A percentile compares a stretch with the other conserved stretches of the same genome.
Evolutionary conservation across 2,113 vertebrate species (phyloP).

Genomic region (Pygoscelis adeliae): DNA sequence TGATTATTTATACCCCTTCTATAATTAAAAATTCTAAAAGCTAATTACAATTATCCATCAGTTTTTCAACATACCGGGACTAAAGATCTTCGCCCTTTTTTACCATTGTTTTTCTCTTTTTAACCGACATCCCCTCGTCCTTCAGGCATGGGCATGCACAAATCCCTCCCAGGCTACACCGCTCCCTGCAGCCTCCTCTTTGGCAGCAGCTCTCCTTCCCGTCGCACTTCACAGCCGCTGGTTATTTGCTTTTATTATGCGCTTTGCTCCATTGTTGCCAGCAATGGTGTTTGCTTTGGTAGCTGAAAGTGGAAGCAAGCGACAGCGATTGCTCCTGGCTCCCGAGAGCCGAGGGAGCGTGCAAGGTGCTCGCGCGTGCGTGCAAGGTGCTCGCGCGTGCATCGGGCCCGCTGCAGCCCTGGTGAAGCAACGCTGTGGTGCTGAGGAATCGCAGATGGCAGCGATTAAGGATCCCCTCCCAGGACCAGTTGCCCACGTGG

Average conservation of each 20-base stretch:
- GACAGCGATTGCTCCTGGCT: not conserved
- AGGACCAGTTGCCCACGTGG: rapidly evolving
- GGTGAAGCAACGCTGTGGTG: not conserved
- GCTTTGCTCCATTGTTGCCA: not conserved
- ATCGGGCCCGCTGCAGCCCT: not conserved
- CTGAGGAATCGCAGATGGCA: rapidly evolving
- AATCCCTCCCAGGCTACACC: not conserved
- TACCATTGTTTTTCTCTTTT: not conserved
- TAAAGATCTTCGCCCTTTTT: not conserved
- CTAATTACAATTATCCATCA: conserved; percentile 79
- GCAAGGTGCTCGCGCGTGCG: not conserved
- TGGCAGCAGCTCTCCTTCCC: not conserved
- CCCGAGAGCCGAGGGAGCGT: not conserved
- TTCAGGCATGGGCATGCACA: rapidly evolving
- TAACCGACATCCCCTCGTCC: not conserved
- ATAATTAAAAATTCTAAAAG: conserved; percentile 80
- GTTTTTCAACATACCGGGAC: conserved; percentile 4
- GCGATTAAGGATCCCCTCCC: rapidly evolving
- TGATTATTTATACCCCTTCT: conserved; percentile 77
- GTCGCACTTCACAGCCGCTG: rapidly evolving
- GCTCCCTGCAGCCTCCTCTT: not conserved
- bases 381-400: not conserved
- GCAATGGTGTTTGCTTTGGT: not conserved
- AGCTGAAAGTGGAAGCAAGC: not conserved
- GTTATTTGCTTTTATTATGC: not conserved